Evolutionary conservation across 2,888 invertebrate species (phyloP), one percentile per base, ranked within the genome.

Genomic region (Athalia rosae): DNA sequence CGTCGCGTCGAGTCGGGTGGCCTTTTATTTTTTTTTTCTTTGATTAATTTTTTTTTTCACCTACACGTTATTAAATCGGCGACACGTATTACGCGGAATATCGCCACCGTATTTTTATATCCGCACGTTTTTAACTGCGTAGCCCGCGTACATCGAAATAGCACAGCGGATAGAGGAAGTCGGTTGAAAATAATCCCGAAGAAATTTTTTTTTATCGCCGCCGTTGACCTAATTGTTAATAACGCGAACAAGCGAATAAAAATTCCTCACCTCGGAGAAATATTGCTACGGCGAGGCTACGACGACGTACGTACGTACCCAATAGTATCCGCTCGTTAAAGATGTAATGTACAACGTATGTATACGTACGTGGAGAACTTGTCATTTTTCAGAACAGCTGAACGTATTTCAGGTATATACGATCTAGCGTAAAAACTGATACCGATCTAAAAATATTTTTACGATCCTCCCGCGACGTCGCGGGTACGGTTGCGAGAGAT

Each of bases 191-290:
- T 53, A 69, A 71, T 58, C 56, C 28, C 50, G 56, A 58, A 8
- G 3, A 1, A 61, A 74, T 61, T 74, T 74, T 74, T 74, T 74
- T 61, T 28, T 28, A 74, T 74, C 74, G 74, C 15, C 9, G 59
- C n/a, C n/a, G 74, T 28, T 74, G 74, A 74, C 74, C 74, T 48
- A 58, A 74, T 74, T 74, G 9, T 71, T 74, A 74, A n/a, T 58
- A n/a, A 61, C 7, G 3, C 15, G 9, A 13, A 28, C 7, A 58
- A 45, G 15, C 13, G 48, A 28, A 61, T 13, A 61, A 58, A 41
- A 58, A 71, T 58, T 45, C 45, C 41, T 45, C 28, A 28, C 28
- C 28, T 28, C 28, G 28, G 28, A 28, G 28, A 28, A 28, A 28
- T 28, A 28, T 28, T 28, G 28, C 28, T 28, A 28, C 28, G 28